Conservation (phyloP, 1,140 invertebrate genomes). For the Drosophila takahashii region DNA sequence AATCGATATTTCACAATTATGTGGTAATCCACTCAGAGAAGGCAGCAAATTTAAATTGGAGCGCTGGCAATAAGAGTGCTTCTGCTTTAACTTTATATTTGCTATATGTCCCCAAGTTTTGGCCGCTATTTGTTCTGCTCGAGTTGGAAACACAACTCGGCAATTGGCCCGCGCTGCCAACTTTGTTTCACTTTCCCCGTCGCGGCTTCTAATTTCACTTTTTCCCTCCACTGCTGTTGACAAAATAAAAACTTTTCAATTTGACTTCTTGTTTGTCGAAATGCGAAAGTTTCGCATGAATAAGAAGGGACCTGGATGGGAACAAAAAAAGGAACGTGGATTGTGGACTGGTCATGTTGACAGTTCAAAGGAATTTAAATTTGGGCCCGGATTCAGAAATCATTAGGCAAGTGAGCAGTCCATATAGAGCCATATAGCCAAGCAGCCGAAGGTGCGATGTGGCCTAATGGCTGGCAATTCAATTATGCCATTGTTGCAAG, state of each 20-base stretch:
- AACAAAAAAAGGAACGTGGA: slow-evolving; percentile 33
- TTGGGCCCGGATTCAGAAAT: not conserved
- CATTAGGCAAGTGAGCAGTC: slow-evolving; percentile 25
- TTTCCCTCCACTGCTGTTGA: slow-evolving; percentile 35
- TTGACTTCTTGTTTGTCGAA: slow-evolving; percentile 56
- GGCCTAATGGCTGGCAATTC: slow-evolving; percentile 47
- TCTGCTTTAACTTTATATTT: slow-evolving; percentile 27
- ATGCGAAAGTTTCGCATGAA: slow-evolving; percentile 55
- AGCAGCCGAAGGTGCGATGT: slow-evolving; percentile 26
- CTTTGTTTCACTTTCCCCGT: slow-evolving; percentile 51
- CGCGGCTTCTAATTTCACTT: slow-evolving; percentile 59
- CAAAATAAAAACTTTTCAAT: slow-evolving; percentile 71
- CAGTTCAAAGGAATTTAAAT: slow-evolving; percentile 49
- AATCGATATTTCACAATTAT: slow-evolving; percentile 36
- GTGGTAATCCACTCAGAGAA: slow-evolving; percentile 2
- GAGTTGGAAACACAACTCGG: slow-evolving; percentile 28
- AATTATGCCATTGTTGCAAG: slow-evolving; percentile 25
- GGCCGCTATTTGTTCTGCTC: slow-evolving; percentile 38
- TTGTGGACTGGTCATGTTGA: slow-evolving; percentile 34
- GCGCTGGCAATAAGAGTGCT: not conserved
- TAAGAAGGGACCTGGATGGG: slow-evolving; percentile 28
- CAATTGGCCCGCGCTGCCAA: slow-evolving; percentile 37
- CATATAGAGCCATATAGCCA: slow-evolving; percentile 5
- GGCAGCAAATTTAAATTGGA: slow-evolving; percentile 16
- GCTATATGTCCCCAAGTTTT: slow-evolving; percentile 16